These are phyloP conservation scores for Catharus fuscescens DNA, from an alignment of 2,113 vertebrate species.

Conservation along the genomic window DNA sequence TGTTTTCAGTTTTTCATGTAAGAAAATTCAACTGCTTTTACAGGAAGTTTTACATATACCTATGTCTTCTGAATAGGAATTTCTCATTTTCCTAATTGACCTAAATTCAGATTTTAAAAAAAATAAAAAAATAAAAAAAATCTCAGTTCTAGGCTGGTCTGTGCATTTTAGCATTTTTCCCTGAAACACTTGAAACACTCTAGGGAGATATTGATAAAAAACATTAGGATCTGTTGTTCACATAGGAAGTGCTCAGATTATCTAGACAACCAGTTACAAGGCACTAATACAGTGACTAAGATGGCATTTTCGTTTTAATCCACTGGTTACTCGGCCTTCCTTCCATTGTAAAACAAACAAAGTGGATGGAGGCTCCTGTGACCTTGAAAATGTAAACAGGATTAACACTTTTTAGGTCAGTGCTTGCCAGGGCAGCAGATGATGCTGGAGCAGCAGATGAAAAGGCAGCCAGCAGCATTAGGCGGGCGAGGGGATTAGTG, in stretches of 20 bases:
- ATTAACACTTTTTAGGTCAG: conserved; percentile 70
- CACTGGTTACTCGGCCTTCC: background rate
- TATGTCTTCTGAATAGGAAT: background rate
- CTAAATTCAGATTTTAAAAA: background rate
- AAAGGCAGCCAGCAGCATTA: background rate
- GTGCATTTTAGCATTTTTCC: background rate
- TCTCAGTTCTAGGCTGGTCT: background rate
- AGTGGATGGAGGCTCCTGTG: background rate
- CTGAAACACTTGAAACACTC: background rate
- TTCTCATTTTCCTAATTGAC: background rate
- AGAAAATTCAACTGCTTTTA: background rate
- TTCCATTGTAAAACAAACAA: background rate
- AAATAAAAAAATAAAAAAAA: background rate
- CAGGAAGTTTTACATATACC: background rate
- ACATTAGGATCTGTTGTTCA: background rate
- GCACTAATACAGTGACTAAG: background rate
- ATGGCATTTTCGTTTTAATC: background rate
- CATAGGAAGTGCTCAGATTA: background rate
- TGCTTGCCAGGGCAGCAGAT: conserved; percentile 33
- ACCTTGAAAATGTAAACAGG: conserved; percentile 64
- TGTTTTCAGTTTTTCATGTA: background rate
- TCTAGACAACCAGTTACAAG: background rate
- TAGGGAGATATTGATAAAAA: background rate
- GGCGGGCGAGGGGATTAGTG: conserved; percentile 7
- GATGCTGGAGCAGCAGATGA: conserved; percentile 36